These are phyloP conservation scores for Nannoperca obscura DNA, from an alignment of 2,797 vertebrate genomes.

Conservation along the genomic window DNA sequence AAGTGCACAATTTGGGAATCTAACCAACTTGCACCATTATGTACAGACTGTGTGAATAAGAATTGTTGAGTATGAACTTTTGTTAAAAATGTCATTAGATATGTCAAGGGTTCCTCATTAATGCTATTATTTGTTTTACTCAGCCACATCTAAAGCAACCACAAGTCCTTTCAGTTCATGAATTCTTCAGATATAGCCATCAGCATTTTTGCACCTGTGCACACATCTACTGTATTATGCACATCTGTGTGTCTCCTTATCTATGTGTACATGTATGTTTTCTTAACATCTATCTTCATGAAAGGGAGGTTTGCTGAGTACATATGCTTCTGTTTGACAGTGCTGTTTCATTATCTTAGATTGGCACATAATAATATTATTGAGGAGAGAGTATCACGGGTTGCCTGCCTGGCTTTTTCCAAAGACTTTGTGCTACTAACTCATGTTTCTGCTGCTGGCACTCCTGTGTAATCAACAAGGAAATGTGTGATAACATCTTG, in stretches of 20 bases:
- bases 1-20: not conserved
- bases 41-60: not conserved
- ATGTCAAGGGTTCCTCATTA: not conserved
- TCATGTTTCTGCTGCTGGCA: slow-evolving; percentile 9
- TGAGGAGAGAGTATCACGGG: slow-evolving; percentile 17
- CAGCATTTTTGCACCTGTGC: slow-evolving; percentile 52
- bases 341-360: slow-evolving; percentile 35
- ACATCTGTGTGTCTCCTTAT: slow-evolving; percentile 26
- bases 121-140: slow-evolving; percentile 13
- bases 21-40: not conserved
- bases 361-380: slow-evolving; percentile 9
- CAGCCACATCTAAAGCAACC: slow-evolving; percentile 11
- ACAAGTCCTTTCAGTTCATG: not conserved
- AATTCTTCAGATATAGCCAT: slow-evolving; percentile 10
- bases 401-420: not conserved
- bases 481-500: slow-evolving; percentile 11
- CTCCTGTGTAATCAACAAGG: slow-evolving; percentile 10
- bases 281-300: slow-evolving; percentile 48
- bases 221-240: slow-evolving; percentile 33
- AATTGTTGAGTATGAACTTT: slow-evolving; percentile 1
- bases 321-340: slow-evolving; percentile 43
- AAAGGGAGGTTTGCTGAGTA: slow-evolving; percentile 38
- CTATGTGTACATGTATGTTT: slow-evolving; percentile 30
- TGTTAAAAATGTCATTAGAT: not conserved
- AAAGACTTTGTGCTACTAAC: not conserved